Evolutionary conservation across 2,113 vertebrate species (phyloP).

Genomic region (Eublepharis macularius): DNA sequence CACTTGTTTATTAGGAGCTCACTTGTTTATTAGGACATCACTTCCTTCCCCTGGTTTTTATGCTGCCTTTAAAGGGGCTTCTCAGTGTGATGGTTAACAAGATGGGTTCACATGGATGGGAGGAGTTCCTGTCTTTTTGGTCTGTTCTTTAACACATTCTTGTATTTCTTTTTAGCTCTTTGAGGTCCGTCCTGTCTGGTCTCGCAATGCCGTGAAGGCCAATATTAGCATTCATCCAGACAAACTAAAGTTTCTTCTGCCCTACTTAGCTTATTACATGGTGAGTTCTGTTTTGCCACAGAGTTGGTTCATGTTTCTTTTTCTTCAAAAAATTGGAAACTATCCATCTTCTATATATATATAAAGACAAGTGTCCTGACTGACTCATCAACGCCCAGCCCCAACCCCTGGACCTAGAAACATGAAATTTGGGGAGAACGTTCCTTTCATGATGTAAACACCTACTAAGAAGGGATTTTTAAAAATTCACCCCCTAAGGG

Average conservation of each 20-base stretch:
- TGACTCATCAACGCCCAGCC: too few relatives aligned
- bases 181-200: conserved; percentile 90
- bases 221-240: conserved; percentile 91
- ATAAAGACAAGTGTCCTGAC: too few relatives aligned
- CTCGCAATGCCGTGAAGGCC: conserved; percentile 90
- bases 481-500: too few relatives aligned
- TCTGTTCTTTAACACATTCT: background rate
- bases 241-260: conserved; percentile 93
- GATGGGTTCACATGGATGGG: background rate
- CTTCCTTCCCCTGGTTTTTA: too few relatives aligned
- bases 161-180: conserved; percentile 81
- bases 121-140: background rate
- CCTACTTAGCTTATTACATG: conserved; percentile 92
- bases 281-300: conserved; percentile 70
- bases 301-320: background rate
- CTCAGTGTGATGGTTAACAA: background rate
- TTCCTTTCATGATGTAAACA: too few relatives aligned
- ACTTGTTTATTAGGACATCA: too few relatives aligned
- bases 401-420: too few relatives aligned
- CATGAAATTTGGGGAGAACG: too few relatives aligned
- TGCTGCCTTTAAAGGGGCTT: too few relatives aligned
- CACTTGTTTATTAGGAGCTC: too few relatives aligned
- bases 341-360: too few relatives aligned
- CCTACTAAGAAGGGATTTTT: too few relatives aligned
- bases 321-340: background rate